Percentiles rank a stretch among this genome's conserved stretches.
These are phyloP conservation scores for Neuroterus valhalla DNA, from an alignment of 1,140 invertebrate genomes.

Conservation along the genomic window DNA sequence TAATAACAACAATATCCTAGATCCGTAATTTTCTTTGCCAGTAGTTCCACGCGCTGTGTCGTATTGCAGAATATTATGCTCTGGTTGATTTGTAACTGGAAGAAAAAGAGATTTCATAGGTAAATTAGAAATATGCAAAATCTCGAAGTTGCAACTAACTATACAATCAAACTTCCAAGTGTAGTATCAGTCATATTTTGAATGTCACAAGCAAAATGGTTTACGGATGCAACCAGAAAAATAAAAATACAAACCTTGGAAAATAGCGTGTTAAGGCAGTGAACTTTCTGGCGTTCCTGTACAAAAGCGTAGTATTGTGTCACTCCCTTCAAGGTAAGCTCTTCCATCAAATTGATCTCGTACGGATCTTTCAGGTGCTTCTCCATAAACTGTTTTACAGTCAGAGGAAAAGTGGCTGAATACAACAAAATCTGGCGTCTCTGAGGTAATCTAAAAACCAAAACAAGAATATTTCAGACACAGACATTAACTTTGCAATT, in stretches of 20 bases:
- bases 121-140: slow-evolving; percentile 36
- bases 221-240: neutral
- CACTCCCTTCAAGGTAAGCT: slow-evolving; percentile 98
- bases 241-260: slow-evolving; percentile 84
- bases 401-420: slow-evolving; percentile 99
- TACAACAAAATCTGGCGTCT: slow-evolving; percentile 98
- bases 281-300: slow-evolving; percentile 99
- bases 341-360: slow-evolving; percentile 99
- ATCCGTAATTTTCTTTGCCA: slow-evolving; percentile 99
- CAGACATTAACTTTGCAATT: slow-evolving; percentile 26
- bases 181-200: slow-evolving; percentile 6
- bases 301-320: slow-evolving; percentile 99
- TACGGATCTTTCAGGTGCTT: slow-evolving; percentile 97
- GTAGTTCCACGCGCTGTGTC: slow-evolving; percentile 97
- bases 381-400: slow-evolving; percentile 99
- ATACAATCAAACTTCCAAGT: neutral
- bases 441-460: slow-evolving; percentile 83
- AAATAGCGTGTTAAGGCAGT: slow-evolving; percentile 99
- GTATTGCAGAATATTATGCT: slow-evolving; percentile 99
- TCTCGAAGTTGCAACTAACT: slow-evolving; percentile 10
- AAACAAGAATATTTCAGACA: slow-evolving; percentile 21
- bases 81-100: slow-evolving; percentile 98
- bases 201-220: slow-evolving; percentile 43
- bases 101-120: slow-evolving; percentile 57
- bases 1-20: slow-evolving; percentile 99